A percentile compares a stretch with the other conserved stretches of the same genome.
These are phyloP conservation scores for Podarcis raffonei DNA, from an alignment of 2,113 vertebrate genomes.

Conservation along the genomic window DNA sequence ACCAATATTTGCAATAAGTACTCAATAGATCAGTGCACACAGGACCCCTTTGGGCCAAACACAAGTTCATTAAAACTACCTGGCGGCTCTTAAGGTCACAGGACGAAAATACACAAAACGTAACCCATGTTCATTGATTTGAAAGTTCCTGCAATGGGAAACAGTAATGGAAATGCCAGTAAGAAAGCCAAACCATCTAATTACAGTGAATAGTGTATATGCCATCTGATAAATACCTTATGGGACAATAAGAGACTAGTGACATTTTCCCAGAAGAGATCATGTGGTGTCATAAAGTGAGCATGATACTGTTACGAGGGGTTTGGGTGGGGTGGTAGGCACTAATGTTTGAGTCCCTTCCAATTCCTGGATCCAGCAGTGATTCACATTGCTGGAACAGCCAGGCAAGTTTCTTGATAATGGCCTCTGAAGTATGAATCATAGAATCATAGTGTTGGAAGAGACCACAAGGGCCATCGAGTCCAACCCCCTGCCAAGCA, in stretches of 20 bases:
- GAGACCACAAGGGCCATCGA: too few relatives aligned
- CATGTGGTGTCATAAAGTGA: not conserved
- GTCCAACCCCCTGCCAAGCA: too few relatives aligned
- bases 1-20: not conserved
- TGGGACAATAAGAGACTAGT: constrained; percentile 31
- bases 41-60: not conserved
- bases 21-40: not conserved
- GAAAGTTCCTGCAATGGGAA: not conserved
- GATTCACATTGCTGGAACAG: not conserved
- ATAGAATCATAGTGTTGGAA: too few relatives aligned
- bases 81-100: not conserved
- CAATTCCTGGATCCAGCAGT: not conserved
- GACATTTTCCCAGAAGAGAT: constrained; percentile 29
- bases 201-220: not conserved
- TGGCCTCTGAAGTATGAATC: too few relatives aligned
- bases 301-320: not conserved
- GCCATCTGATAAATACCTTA: constrained; percentile 22
- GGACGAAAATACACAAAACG: not conserved
- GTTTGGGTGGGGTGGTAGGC: too few relatives aligned
- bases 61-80: not conserved
- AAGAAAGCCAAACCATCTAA: not conserved
- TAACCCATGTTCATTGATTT: not conserved
- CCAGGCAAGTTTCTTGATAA: not conserved
- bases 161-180: not conserved
- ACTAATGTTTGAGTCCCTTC: too few relatives aligned